These are phyloP conservation scores for Pavo muticus DNA, from an alignment of 2,113 vertebrate species.

Conservation along the genomic window DNA sequence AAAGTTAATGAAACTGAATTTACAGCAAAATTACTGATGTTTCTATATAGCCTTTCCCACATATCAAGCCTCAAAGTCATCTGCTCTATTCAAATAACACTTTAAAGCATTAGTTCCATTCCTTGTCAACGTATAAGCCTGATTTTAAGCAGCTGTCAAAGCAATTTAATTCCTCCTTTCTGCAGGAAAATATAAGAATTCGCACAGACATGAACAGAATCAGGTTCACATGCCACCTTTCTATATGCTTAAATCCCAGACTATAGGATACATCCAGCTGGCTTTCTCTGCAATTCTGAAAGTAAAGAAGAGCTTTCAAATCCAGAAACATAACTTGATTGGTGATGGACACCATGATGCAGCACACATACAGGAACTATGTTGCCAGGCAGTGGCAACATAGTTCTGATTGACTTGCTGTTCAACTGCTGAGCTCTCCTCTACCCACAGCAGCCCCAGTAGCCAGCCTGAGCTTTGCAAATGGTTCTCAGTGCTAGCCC, in stretches of 20 bases:
- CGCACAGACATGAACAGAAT: neutral
- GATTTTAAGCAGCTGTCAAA: neutral
- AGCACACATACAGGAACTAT: neutral
- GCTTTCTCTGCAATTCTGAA: neutral
- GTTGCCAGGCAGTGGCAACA: neutral
- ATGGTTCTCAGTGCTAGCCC: neutral
- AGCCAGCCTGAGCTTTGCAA: neutral
- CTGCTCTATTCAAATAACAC: neutral
- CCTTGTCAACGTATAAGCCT: neutral
- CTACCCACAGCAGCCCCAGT: neutral
- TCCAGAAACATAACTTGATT: neutral
- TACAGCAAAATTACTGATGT: neutral
- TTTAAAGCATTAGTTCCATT: neutral
- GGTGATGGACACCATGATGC: rapidly evolving
- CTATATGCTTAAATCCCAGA: neutral
- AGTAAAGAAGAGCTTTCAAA: neutral
- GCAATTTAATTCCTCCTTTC: neutral
- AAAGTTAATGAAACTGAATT: neutral
- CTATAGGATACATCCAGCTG: neutral
- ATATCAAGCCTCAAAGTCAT: neutral
- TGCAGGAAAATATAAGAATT: neutral
- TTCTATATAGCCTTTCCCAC: neutral
- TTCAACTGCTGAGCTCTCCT: neutral
- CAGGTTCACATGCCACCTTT: neutral
- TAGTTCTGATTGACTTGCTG: rapidly evolving